Evolutionary conservation across 2,113 vertebrate genomes (phyloP).

Genomic region (Brienomyrus brachyistius): DNA sequence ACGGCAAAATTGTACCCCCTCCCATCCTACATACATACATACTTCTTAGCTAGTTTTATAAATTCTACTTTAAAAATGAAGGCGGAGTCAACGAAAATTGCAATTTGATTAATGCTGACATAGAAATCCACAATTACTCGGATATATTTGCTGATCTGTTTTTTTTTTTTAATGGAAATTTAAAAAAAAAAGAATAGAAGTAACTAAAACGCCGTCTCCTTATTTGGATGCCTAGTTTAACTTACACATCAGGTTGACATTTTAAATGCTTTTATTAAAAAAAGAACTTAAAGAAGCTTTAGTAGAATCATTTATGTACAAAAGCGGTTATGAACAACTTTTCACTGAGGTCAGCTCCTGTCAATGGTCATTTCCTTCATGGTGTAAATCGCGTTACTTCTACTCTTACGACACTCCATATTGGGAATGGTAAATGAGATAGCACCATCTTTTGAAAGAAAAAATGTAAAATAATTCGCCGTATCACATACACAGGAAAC

Average conservation of each 20-base stretch:
- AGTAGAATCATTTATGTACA: slow-evolving; percentile 35
- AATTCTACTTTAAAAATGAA: not conserved
- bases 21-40: not conserved
- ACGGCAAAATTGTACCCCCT: not conserved
- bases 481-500: slow-evolving; percentile 42
- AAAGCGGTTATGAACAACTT: slow-evolving; percentile 42
- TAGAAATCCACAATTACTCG: not conserved
- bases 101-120: not conserved
- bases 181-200: not conserved
- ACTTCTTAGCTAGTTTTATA: not conserved
- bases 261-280: slow-evolving; percentile 50
- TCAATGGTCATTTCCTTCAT: slow-evolving; percentile 35
- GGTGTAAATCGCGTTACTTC: slow-evolving; percentile 32
- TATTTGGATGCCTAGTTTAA: slow-evolving; percentile 1
- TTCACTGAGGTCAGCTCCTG: slow-evolving; percentile 32
- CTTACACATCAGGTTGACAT: slow-evolving; percentile 14
- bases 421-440: slow-evolving; percentile 73
- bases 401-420: slow-evolving; percentile 47
- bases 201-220: not conserved
- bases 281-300: slow-evolving; percentile 27
- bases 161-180: not conserved
- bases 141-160: not conserved
- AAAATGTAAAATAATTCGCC: slow-evolving; percentile 43
- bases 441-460: slow-evolving; percentile 70
- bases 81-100: not conserved